A percentile compares a stretch with the other conserved stretches of the same genome.
These are phyloP conservation scores for Sepioteuthis lessoniana DNA, from an alignment of 2,888 invertebrate species.

Conservation along the genomic window DNA sequence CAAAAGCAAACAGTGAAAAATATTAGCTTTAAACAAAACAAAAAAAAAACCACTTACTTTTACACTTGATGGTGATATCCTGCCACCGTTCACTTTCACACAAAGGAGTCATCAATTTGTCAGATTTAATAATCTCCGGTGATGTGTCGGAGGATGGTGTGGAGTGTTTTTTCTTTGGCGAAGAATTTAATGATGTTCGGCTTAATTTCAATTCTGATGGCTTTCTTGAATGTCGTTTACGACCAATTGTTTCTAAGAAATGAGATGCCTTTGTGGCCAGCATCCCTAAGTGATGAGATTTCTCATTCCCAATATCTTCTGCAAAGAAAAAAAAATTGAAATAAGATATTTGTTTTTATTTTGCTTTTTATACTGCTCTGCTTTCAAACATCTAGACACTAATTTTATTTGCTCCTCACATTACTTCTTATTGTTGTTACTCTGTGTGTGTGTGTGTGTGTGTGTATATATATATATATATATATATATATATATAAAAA, in stretches of 20 bases:
- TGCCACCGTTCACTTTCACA: not conserved
- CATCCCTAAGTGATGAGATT: slow-evolving; percentile 63
- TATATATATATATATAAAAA: no score
- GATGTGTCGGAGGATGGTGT: slow-evolving; percentile 41
- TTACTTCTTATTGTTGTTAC: no score
- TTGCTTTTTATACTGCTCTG: no score
- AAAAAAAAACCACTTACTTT: no score
- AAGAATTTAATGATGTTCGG: slow-evolving; percentile 23
- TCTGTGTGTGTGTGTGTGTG: no score
- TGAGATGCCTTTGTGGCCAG: slow-evolving; percentile 65
- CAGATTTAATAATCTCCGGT: not conserved
- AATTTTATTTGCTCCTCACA: no score
- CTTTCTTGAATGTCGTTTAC: slow-evolving; percentile 54
- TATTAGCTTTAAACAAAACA: no score
- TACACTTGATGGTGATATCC: slow-evolving; percentile 36
- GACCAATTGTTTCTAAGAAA: slow-evolving; percentile 68
- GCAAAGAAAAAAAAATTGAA: slow-evolving; percentile 52
- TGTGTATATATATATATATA: no score
- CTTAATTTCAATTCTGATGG: not conserved
- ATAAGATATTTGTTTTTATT: no score
- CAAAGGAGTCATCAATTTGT: slow-evolving; percentile 34
- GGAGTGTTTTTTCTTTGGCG: not conserved
- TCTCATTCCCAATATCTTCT: slow-evolving; percentile 55
- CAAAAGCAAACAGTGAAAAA: no score
- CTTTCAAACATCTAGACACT: no score